Percentiles rank a stretch among this genome's conserved stretches.
phyloP scores from a whole-genome alignment of 2,113 vertebrate genomes.

The Genyomyrus donnyi region DNA sequence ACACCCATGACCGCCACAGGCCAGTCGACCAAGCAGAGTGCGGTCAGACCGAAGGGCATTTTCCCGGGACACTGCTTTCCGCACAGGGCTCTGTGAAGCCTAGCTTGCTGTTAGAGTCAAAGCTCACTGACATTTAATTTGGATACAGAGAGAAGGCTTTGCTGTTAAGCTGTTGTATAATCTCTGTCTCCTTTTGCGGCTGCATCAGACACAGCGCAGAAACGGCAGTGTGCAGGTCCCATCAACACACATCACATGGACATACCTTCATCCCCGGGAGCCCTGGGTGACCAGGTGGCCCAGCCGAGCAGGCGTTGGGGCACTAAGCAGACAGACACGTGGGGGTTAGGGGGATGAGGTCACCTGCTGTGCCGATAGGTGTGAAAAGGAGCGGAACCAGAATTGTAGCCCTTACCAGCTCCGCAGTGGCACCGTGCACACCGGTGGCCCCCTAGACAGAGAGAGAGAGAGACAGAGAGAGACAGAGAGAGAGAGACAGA shows the following conservation, averaged over 20 bases:
- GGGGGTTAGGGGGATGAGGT: not conserved
- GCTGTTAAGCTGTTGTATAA: not conserved
- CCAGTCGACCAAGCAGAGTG: not conserved
- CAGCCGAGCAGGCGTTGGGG: conserved; percentile 78
- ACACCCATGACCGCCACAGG: not conserved
- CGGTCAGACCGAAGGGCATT: not conserved
- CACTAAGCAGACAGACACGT: conserved; percentile 65
- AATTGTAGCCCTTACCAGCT: conserved; percentile 52
- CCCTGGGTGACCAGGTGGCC: conserved; percentile 79
- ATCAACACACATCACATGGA: not conserved
- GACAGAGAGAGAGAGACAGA: not conserved
- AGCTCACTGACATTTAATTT: not conserved
- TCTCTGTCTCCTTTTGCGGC: not conserved
- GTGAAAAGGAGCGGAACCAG: not conserved
- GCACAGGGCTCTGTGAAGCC: not conserved
- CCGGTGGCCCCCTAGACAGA: conserved; percentile 59
- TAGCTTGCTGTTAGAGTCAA: not conserved
- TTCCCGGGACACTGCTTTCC: not conserved
- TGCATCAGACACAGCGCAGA: not conserved
- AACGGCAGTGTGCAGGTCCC: not conserved
- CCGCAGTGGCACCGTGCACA: conserved; percentile 46
- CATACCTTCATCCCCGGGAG: conserved; percentile 94
- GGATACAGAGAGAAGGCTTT: not conserved
- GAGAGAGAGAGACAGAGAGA: not conserved
- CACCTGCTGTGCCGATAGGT: not conserved